Percentiles rank a stretch among this genome's conserved stretches.
Conservation (phyloP, 2,888 invertebrate genomes). For the Zootermopsis nevadensis region DNA sequence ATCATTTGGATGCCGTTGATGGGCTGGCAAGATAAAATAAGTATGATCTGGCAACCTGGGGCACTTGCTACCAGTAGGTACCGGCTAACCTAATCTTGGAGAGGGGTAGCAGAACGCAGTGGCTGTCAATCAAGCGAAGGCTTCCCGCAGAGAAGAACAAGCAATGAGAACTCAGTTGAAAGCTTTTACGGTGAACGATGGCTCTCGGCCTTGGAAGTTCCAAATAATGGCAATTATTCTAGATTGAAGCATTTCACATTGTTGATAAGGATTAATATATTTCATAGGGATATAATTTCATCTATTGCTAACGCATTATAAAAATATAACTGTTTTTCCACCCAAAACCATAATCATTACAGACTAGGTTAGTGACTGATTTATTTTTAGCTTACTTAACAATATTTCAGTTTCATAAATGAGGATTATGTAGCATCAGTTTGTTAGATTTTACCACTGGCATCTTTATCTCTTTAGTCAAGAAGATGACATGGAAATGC, state of each 20-base stretch:
- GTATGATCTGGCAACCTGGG: slow-evolving; percentile 15
- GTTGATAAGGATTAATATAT: slow-evolving; percentile 1
- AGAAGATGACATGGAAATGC: too few relatives aligned
- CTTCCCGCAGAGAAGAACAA: neutral
- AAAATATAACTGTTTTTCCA: too few relatives aligned
- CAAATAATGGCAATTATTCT: neutral
- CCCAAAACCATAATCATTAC: too few relatives aligned
- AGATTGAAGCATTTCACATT: neutral
- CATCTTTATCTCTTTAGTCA: too few relatives aligned
- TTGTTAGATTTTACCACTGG: too few relatives aligned
- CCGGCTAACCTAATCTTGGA: neutral
- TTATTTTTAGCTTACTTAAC: too few relatives aligned
- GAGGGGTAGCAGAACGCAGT: neutral
- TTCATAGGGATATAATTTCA: too few relatives aligned
- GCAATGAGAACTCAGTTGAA: slow-evolving; percentile 10
- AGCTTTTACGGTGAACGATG: neutral
- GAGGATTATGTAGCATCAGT: too few relatives aligned
- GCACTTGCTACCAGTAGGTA: slow-evolving; percentile 7
- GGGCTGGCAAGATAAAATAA: neutral
- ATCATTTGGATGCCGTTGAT: neutral
- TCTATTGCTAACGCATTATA: too few relatives aligned
- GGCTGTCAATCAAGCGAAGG: slow-evolving; percentile 1
- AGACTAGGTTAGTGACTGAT: too few relatives aligned
- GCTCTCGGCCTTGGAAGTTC: neutral
- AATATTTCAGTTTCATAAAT: too few relatives aligned